A percentile compares a stretch with the other conserved stretches of the same genome.
Conservation (phyloP, 2,888 invertebrate genomes). For the Elmis aenea region DNA sequence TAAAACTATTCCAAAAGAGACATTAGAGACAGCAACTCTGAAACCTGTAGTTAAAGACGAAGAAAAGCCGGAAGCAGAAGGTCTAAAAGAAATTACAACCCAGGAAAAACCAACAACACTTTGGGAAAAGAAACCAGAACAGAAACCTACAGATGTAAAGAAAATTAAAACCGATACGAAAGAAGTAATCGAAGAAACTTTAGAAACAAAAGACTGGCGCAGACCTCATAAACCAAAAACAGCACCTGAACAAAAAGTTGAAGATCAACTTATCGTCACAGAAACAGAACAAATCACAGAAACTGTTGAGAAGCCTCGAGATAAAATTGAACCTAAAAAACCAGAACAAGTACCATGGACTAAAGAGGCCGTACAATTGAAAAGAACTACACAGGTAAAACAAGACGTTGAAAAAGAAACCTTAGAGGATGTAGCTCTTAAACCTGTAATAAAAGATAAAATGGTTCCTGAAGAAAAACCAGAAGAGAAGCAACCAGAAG, state of each 20-base stretch:
- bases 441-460: slow-evolving; percentile 45
- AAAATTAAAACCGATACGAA: slow-evolving; percentile 28
- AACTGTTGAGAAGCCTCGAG: slow-evolving; percentile 4
- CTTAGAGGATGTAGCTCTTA: slow-evolving; percentile 48
- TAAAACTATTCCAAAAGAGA: slow-evolving; percentile 33
- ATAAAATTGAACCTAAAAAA: slow-evolving; percentile 13
- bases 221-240: slow-evolving; percentile 51
- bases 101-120: slow-evolving; percentile 2
- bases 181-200: slow-evolving; percentile 6
- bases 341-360: slow-evolving; percentile 49
- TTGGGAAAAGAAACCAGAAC: neutral
- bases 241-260: slow-evolving; percentile 47
- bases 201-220: slow-evolving; percentile 14
- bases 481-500: slow-evolving; percentile 5
- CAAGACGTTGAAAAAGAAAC: slow-evolving; percentile 42
- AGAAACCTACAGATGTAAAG: slow-evolving; percentile 8
- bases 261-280: slow-evolving; percentile 34
- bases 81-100: too few species aligned
- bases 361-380: slow-evolving; percentile 54
- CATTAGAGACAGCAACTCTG: slow-evolving; percentile 48
- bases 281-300: slow-evolving; percentile 28
- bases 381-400: slow-evolving; percentile 40
- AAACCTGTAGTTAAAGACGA: slow-evolving; percentile 46
- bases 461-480: slow-evolving; percentile 1
- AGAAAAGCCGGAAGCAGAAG: slow-evolving; percentile 15